Evolutionary conservation across 2,113 vertebrate species (phyloP), one percentile per base, ranked within the genome.

Genomic region (Bathybates hornii): DNA sequence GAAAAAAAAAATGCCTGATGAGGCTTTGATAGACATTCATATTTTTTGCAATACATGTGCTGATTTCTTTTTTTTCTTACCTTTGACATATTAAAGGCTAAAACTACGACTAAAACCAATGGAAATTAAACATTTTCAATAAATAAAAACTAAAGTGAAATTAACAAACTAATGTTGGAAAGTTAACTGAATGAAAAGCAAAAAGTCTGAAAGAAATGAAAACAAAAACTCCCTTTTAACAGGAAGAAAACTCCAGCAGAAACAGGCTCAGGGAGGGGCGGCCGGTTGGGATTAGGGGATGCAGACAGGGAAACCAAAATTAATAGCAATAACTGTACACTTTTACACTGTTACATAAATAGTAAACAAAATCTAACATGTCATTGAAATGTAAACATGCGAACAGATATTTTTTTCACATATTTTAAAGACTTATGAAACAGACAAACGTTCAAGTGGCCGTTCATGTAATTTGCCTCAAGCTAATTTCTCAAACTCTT

Each of bases 361-460:
- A 14, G 41, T 45, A 27, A 73, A 27, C 13, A 45, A 45, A 45
- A 27, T 27, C 38, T 27, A 73, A 45, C 38, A 73, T 45, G 38
- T 45, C 61, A 66, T 7, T 71, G 63, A 41, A 68, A 38, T 68
- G 34, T 68, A 68, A 68, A 68, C 63, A 68, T 68, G 63, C 4
- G 1, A 38, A n/a, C 11, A 38, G 10, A 68, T 68, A 21, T 38
- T 66, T 63, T 63, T 66, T 66, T 7, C 57, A 61, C 29, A n/a
- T n/a, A 36, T 68, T 68, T 38, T 66, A 66, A 66, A 66, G 61
- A 66, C 61, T 68, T 68, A 5, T 66, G 61, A 38, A 66, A 66
- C 29, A 61, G 57, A 61, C 32, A 63, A 63, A 36, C 4, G 0
- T 66, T 68, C 63, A 41, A 41, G 34, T 68, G 63, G 19, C 63